Evolutionary conservation across 2,888 invertebrate genomes (phyloP), one percentile per base, ranked within the genome.

Genomic region (Erannis defoliaria): DNA sequence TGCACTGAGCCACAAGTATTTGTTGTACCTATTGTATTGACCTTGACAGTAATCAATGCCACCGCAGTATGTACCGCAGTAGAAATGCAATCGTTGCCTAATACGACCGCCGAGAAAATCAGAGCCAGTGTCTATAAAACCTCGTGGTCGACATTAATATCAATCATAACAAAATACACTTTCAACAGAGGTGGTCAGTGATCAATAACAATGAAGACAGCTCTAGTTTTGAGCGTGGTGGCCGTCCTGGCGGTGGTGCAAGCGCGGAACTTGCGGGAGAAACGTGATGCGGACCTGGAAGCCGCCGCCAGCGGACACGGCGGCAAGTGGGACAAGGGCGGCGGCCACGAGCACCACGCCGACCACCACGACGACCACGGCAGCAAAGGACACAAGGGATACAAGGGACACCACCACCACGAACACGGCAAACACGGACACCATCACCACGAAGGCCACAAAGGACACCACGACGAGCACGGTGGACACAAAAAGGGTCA

Each of bases 361-460:
- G 94, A 95, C 67, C 94, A 95, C 68, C 94, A 94, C 76, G 92
- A 93, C 60, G 90, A 94, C 26, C 94, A 95, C 73, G 96, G 95
- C 0, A 95, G 94, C 51, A 94, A 96, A 72, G 95, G 95, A 8
- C 94, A 96, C 71, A 96, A 96, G 70, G 95, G 95, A 0, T 95
- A 96, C 86, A 95, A 96, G 73, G 94, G 94, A 12, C 93, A 94
- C 59, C 95, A 96, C 73, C 93, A 95, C 65, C 93, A 95, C 65
- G 94, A 95, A 67, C 95, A 96, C 77, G 95, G 95, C 42, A 92
- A 95, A 66, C 96, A 96, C 75, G 96, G 96, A 0, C 95, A 96
- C 77, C 96, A 96, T 78, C 95, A 96, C 79, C 95, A 96, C 75
- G 95, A 94, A 66, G 93, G 93, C 0, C 94, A 95, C 73, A 88